phyloP scores from a whole-genome alignment of 2,113 vertebrate species.

The Microtus montanus region DNA sequence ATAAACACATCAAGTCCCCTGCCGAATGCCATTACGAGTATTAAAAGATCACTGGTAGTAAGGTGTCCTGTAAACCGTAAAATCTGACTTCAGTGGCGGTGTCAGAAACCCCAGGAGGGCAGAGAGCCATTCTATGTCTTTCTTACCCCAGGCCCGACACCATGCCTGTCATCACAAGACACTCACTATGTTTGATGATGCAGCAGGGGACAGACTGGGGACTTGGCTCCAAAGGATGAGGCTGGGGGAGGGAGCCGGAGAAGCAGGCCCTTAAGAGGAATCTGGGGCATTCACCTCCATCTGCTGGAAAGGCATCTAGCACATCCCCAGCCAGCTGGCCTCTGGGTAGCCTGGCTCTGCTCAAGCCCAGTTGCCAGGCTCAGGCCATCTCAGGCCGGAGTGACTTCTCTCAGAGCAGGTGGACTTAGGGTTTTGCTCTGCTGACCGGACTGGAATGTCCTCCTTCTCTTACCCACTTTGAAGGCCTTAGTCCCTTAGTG shows the following conservation, averaged over 20 bases:
- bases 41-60: background rate
- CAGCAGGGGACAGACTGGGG: background rate
- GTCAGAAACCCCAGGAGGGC: background rate
- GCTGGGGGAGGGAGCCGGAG: background rate
- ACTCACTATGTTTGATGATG: background rate
- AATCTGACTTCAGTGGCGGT: background rate
- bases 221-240: background rate
- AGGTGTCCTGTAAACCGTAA: background rate
- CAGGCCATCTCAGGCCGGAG: constrained; percentile 18
- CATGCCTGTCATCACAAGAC: accelerated
- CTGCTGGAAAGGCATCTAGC: background rate
- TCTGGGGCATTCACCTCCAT: background rate
- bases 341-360: background rate
- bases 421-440: background rate
- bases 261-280: constrained; percentile 34
- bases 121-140: background rate
- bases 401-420: background rate
- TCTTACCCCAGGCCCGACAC: too few relatives aligned
- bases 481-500: constrained; percentile 52
- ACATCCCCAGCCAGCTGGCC: constrained; percentile 34
- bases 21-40: background rate
- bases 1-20: background rate
- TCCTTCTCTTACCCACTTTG: background rate
- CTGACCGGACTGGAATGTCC: constrained; percentile 52
- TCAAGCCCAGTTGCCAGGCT: background rate